These are phyloP conservation scores for Chrysaora quinquecirrha DNA, from an alignment of 30 jellyfish, hydroid and myxozoan genomes.

Conservation along the genomic window DNA sequence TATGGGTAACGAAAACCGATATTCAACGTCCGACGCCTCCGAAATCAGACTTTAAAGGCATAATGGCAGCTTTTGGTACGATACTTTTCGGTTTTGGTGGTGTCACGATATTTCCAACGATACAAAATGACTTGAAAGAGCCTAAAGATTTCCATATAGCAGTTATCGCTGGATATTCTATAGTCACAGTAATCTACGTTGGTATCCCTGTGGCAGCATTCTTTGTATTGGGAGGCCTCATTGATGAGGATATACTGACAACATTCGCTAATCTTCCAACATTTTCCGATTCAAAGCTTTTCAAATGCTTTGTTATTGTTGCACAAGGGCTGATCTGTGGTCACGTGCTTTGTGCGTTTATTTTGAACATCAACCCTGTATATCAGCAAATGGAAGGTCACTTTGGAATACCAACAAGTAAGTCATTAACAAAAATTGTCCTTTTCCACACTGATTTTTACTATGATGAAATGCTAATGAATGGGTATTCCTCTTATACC, in stretches of 20 bases:
- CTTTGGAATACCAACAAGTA: slow-evolving; percentile 89
- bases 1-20: slow-evolving; percentile 74
- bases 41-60: slow-evolving; percentile 53
- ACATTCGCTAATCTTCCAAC: slow-evolving; percentile 74
- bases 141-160: slow-evolving; percentile 94
- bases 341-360: slow-evolving; percentile 92
- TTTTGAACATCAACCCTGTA: slow-evolving; percentile 91
- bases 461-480: too few relatives aligned
- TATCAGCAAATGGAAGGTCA: slow-evolving; percentile 91
- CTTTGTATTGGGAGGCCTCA: slow-evolving; percentile 79
- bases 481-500: too few relatives aligned
- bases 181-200: slow-evolving; percentile 75
- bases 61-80: slow-evolving; percentile 94
- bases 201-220: slow-evolving; percentile 83
- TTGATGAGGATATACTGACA: slow-evolving; percentile 88
- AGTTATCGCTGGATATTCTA: slow-evolving; percentile 83
- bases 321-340: slow-evolving; percentile 93
- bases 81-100: slow-evolving; percentile 97
- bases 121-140: slow-evolving; percentile 88
- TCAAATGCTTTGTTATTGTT: slow-evolving; percentile 62
- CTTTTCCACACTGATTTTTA: too few relatives aligned
- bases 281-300: slow-evolving; percentile 65
- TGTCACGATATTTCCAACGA: slow-evolving; percentile 89
- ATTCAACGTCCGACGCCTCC: slow-evolving; percentile 76
- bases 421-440: slow-evolving; percentile 26